These are phyloP conservation scores for Siniperca knerii DNA, from an alignment of 2,113 vertebrate species.

Conservation along the genomic window DNA sequence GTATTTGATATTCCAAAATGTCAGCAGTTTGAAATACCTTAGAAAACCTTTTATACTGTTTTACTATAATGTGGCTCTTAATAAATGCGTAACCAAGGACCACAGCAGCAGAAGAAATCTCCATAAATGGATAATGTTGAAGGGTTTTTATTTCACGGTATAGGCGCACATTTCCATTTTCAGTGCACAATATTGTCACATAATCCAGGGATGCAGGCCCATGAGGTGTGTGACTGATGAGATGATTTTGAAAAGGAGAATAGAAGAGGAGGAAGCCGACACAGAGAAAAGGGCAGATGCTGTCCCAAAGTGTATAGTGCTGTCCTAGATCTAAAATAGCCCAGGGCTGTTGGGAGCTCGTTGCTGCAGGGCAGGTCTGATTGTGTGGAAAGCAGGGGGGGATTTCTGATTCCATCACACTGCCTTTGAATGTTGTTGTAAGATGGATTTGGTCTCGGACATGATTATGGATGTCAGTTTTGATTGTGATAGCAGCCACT, in stretches of 20 bases:
- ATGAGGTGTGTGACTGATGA: slow-evolving; percentile 65
- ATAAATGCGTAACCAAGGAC: neutral
- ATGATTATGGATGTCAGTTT: slow-evolving; percentile 32
- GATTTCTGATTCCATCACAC: slow-evolving; percentile 51
- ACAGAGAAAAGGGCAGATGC: slow-evolving; percentile 51
- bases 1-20: neutral
- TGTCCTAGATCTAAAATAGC: slow-evolving; percentile 81
- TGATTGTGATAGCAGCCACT: neutral
- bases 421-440: slow-evolving; percentile 18
- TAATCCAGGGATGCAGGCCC: slow-evolving; percentile 55
- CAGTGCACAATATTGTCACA: slow-evolving; percentile 36
- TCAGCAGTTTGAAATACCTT: neutral
- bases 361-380: slow-evolving; percentile 65
- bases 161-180: slow-evolving; percentile 34
- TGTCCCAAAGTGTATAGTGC: slow-evolving; percentile 64
- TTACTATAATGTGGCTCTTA: neutral
- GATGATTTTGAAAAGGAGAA: slow-evolving; percentile 61
- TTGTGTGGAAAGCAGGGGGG: slow-evolving; percentile 28
- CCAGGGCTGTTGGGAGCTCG: slow-evolving; percentile 50
- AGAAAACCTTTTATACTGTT: neutral
- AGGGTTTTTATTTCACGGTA: slow-evolving; percentile 26
- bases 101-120: slow-evolving; percentile 16
- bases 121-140: slow-evolving; percentile 30
- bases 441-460: slow-evolving; percentile 19
- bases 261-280: slow-evolving; percentile 38